Evolutionary conservation across 2,888 invertebrate species (phyloP).

Genomic region (Horisme vitalbata): DNA sequence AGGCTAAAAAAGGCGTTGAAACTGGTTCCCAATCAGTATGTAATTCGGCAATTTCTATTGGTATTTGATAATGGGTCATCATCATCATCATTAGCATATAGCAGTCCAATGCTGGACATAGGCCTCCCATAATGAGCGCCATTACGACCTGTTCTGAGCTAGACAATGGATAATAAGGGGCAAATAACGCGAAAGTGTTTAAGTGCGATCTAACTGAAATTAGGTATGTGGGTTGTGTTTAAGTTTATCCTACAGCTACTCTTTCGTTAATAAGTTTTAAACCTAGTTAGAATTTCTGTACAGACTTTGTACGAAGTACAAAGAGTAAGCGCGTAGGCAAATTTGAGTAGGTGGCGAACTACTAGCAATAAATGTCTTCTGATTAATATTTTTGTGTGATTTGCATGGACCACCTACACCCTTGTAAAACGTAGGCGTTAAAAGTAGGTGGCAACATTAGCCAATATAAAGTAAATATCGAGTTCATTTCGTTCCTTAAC

Average conservation of each 20-base stretch:
- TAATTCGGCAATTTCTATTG: too few relatives aligned
- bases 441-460: slow-evolving; percentile 21
- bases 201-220: not conserved
- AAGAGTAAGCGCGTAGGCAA: slow-evolving; percentile 13
- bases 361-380: slow-evolving; percentile 22
- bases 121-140: too few relatives aligned
- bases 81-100: too few relatives aligned
- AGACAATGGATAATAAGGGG: too few relatives aligned
- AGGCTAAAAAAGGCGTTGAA: too few relatives aligned
- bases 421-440: slow-evolving; percentile 34
- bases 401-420: slow-evolving; percentile 38
- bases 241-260: slow-evolving; percentile 2
- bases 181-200: not conserved
- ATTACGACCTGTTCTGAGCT: too few relatives aligned
- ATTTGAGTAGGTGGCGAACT: slow-evolving; percentile 28
- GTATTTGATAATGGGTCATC: too few relatives aligned
- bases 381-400: slow-evolving; percentile 37
- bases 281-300: slow-evolving; percentile 13
- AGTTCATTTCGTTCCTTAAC: slow-evolving; percentile 29
- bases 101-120: too few relatives aligned
- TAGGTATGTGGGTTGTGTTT: slow-evolving; percentile 3
- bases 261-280: slow-evolving; percentile 5
- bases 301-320: slow-evolving; percentile 11
- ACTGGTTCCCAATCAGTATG: too few relatives aligned
- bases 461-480: slow-evolving; percentile 26